Evolutionary conservation across 30 jellyfish, hydroid and myxozoan genomes (phyloP).

Genomic region (Hydra vulgaris): DNA sequence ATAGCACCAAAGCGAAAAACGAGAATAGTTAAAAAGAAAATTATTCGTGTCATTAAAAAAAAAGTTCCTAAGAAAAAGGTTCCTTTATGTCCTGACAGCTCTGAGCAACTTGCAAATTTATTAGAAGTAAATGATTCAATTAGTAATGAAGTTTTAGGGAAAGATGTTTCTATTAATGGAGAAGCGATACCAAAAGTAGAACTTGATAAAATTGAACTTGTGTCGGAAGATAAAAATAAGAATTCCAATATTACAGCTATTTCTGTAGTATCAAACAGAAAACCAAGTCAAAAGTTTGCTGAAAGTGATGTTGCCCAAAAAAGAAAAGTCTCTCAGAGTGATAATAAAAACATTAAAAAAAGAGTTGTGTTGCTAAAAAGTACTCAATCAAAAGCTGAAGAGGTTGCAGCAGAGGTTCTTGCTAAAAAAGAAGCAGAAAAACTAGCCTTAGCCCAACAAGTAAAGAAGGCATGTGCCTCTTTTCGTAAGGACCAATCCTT

Average conservation of each 20-base stretch:
- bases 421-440: constrained; percentile 9
- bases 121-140: background rate
- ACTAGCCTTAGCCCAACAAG: background rate
- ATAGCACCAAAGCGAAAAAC: constrained; percentile 25
- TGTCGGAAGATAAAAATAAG: background rate
- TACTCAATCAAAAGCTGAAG: background rate
- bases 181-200: background rate
- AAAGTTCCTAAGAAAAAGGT: background rate
- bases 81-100: background rate
- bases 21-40: constrained; percentile 15
- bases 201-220: background rate
- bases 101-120: background rate
- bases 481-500: background rate
- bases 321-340: background rate
- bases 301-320: background rate
- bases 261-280: background rate
- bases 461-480: background rate
- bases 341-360: too few relatives aligned
- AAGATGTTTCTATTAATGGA: background rate
- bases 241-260: background rate
- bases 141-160: background rate
- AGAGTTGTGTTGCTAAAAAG: background rate
- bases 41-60: constrained; percentile 20
- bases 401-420: background rate
- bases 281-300: background rate